Conservation (phyloP, 1,140 invertebrate species). For the Sitobion miscanthi region DNA sequence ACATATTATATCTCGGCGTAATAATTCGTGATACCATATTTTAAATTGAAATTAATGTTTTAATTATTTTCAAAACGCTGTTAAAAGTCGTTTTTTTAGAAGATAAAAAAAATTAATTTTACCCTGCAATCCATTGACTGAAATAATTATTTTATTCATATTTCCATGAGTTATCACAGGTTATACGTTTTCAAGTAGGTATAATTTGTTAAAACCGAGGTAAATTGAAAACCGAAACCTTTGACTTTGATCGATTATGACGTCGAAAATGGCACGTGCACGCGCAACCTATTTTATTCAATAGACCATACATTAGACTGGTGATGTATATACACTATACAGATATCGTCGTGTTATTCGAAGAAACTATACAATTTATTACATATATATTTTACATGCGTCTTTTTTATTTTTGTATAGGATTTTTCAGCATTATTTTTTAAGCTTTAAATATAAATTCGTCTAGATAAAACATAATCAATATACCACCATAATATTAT, state of each 20-base stretch:
- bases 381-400: not conserved
- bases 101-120: not conserved
- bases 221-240: not conserved
- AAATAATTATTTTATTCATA: not conserved
- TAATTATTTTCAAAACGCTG: not conserved
- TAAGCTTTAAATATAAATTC: not conserved
- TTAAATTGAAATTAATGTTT: constrained; percentile 1
- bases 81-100: not conserved
- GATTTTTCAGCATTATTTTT: not conserved
- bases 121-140: not conserved
- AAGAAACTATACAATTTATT: not conserved
- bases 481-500: not conserved
- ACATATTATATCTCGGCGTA: not conserved
- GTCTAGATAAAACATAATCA: not conserved
- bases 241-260: constrained; percentile 8
- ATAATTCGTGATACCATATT: not conserved
- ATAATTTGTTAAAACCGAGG: not conserved
- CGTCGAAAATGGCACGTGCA: not conserved
- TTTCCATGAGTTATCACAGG: not conserved
- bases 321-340: not conserved
- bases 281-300: not conserved
- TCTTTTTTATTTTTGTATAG: not conserved
- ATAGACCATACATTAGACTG: not conserved
- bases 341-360: not conserved
- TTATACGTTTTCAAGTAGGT: not conserved